phyloP scores from a whole-genome alignment of 2,113 vertebrate species.

The Nansenia antarctica region DNA sequence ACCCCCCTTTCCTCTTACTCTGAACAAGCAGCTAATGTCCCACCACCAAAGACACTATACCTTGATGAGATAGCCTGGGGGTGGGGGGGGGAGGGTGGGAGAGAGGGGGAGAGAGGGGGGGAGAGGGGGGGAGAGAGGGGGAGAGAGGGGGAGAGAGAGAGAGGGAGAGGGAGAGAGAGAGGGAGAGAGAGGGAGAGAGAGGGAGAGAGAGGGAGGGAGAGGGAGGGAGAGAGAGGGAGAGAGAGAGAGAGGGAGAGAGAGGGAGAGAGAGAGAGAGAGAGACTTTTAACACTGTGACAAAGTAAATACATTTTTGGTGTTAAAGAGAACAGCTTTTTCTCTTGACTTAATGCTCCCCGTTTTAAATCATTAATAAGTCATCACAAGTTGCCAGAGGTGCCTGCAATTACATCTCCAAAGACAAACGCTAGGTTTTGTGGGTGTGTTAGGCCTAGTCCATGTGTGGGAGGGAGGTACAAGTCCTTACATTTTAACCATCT shows the following conservation, averaged over 20 bases:
- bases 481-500: no score
- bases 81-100: no score
- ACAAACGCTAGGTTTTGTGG: conserved; percentile 1
- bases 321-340: conserved; percentile 25
- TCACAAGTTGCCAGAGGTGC: background rate
- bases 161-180: background rate
- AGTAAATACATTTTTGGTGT: conserved; percentile 30
- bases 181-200: background rate
- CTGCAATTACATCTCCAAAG: conserved; percentile 20
- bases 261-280: background rate
- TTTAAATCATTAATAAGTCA: conserved; percentile 36
- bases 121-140: background rate
- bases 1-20: background rate
- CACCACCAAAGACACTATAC: background rate
- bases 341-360: conserved; percentile 30
- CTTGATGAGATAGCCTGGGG: background rate
- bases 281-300: background rate
- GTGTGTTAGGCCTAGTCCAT: background rate
- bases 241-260: background rate
- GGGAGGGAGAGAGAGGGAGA: background rate
- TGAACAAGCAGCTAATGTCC: conserved; percentile 3
- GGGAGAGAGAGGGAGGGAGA: background rate
- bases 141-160: background rate
- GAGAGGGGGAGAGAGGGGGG: background rate
- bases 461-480: background rate